Percentiles rank a stretch among this genome's conserved stretches.
Evolutionary conservation across 2,113 vertebrate species (phyloP).

Genomic region (Gallinago undulata): DNA sequence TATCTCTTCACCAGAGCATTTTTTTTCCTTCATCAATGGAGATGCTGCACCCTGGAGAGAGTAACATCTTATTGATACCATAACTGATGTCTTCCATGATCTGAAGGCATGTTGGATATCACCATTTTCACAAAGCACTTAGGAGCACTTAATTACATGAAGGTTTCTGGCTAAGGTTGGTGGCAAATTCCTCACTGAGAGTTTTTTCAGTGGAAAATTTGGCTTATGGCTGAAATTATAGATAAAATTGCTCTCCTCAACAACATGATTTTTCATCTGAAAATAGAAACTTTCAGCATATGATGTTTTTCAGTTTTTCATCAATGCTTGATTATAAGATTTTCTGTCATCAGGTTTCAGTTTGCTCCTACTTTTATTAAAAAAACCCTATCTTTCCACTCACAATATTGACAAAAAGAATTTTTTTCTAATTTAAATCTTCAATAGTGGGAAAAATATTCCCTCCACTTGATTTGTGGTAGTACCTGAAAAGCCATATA

Average conservation of each 20-base stretch:
- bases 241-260: not conserved
- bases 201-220: not conserved
- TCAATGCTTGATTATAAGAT: not conserved
- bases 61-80: not conserved
- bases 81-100: not conserved
- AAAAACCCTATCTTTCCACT: not conserved
- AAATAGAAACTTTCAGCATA: not conserved
- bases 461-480: not conserved
- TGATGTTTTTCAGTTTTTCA: not conserved
- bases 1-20: not conserved
- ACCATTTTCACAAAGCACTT: not conserved
- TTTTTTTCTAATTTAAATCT: constrained; percentile 14
- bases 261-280: not conserved
- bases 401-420: not conserved
- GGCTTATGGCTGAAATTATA: not conserved
- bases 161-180: not conserved
- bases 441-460: not conserved
- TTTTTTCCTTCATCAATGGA: not conserved
- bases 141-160: not conserved
- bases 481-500: not conserved
- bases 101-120: not conserved
- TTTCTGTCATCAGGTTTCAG: not conserved
- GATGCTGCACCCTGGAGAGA: not conserved
- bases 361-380: not conserved
- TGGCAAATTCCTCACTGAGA: not conserved